Evolutionary conservation across 2,888 invertebrate species (phyloP).

Genomic region (Sussaba pulchella): DNA sequence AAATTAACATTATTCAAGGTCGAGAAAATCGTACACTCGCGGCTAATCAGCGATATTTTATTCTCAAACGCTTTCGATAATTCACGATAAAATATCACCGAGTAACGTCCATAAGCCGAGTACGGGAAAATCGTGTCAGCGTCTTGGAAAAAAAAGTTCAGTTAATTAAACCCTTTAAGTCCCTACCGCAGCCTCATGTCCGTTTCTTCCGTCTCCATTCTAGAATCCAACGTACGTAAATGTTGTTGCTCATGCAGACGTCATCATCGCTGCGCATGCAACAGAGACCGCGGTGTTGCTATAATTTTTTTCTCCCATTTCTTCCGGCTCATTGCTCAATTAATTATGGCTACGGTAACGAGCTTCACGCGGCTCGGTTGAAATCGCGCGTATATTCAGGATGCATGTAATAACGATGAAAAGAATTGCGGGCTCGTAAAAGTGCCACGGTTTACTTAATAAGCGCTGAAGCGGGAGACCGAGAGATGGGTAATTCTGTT

Average conservation of each 20-base stretch:
- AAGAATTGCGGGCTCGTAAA: slow-evolving; percentile 52
- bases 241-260: background rate
- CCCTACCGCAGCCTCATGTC: too few species aligned
- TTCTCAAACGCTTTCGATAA: too few species aligned
- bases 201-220: background rate
- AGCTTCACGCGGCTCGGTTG: background rate
- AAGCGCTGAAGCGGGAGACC: slow-evolving; percentile 46
- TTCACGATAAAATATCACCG: too few species aligned
- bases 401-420: slow-evolving; percentile 23
- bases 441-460: slow-evolving; percentile 61
- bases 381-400: slow-evolving; percentile 17
- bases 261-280: background rate
- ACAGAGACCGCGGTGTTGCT: background rate
- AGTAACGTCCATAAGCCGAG: too few species aligned
- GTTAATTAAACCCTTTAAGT: too few species aligned
- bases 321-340: slow-evolving; percentile 43
- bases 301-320: slow-evolving; percentile 8
- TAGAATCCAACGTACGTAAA: background rate
- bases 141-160: too few species aligned
- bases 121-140: too few species aligned
- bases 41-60: too few species aligned
- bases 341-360: slow-evolving; percentile 49
- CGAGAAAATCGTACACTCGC: too few species aligned
- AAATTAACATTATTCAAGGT: too few species aligned
- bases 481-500: slow-evolving; percentile 57